Base-by-base conservation (phyloP, 2,888 invertebrate genomes). In the Acrocyrtus sp. region DNA sequence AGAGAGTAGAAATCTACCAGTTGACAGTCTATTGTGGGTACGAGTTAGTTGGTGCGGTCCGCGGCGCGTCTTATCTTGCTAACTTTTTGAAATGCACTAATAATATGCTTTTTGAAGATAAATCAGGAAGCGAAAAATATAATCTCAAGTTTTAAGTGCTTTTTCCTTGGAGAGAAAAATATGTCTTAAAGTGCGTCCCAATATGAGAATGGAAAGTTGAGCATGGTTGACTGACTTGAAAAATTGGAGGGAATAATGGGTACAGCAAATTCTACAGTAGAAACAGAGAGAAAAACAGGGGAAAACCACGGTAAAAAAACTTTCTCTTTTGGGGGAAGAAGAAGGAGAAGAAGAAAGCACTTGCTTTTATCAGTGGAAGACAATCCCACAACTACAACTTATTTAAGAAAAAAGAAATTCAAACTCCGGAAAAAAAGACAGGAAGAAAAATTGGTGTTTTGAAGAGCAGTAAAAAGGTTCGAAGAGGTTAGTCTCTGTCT, bases 121-220 rank as follows among this genome's bases (percentile, higher is more conserved):
- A 60, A 60, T 62, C 62, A 47, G 29, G 34, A 34, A 34, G 34
- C 34, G 34, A 34, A 21, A 12, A 43, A 51, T 47, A 62, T 62
- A 62, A 62, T 62, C 62, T 62, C 17, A 62, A 62, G 51, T 62
- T 47, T 19, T 62, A 51, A 51, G 51, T 51, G 62, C 39, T 50
- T 47, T 58, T n/a, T 45, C 45, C 43, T 17, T 15, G 6, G n/a
- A 27, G 15, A 60, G 60, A 47, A 60, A 51, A 50, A 68, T 53
- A 61, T 60, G 68, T 34, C 34, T 34, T 34, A 34, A 12, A 34
- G 12, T n/a, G n/a, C n/a, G n/a, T n/a, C n/a, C n/a, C n/a, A n/a
- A n/a, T n/a, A n/a, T n/a, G n/a, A n/a, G n/a, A n/a, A n/a, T n/a
- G n/a, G n/a, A n/a, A n/a, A n/a, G n/a, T n/a, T n/a, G n/a, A n/a